Percentiles rank a stretch among this genome's conserved stretches.
Conservation (phyloP, 2,888 invertebrate genomes). For the Acronicta alni region DNA sequence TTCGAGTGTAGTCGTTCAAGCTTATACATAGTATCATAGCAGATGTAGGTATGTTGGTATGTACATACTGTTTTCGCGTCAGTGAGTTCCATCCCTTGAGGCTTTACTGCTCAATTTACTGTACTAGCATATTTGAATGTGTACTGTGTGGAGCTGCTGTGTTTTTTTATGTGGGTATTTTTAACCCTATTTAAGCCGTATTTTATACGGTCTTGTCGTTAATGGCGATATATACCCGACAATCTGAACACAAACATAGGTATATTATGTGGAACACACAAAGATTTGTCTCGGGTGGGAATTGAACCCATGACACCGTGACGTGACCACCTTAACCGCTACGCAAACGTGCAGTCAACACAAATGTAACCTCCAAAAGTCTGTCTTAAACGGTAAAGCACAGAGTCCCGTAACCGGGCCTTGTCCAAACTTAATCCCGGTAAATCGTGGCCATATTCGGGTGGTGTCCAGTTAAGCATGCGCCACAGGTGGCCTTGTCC, state of each 20-base stretch:
- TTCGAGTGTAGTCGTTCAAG: not conserved
- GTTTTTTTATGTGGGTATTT: no score
- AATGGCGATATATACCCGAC: no score
- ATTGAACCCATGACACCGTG: no score
- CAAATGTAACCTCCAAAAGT: slow-evolving; percentile 39
- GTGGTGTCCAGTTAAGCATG: slow-evolving; percentile 41
- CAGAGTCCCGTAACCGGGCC: slow-evolving; percentile 41
- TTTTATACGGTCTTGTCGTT: no score
- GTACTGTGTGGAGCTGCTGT: not conserved
- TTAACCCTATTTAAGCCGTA: no score
- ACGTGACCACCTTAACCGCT: no score
- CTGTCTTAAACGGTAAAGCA: slow-evolving; percentile 43
- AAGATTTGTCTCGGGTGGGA: no score
- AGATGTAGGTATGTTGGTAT: no score
- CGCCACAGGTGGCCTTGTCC: slow-evolving; percentile 50
- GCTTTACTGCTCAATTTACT: not conserved
- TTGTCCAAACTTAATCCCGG: slow-evolving; percentile 53
- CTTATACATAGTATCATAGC: not conserved
- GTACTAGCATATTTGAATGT: not conserved
- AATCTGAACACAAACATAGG: no score
- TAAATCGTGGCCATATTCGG: slow-evolving; percentile 49
- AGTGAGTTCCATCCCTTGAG: slow-evolving; percentile 10
- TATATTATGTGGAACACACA: no score
- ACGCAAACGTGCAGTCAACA: no score
- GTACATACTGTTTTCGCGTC: slow-evolving; percentile 21